Conservation (phyloP, 2,797 vertebrate genomes). For the Babyrousa celebensis region DNA sequence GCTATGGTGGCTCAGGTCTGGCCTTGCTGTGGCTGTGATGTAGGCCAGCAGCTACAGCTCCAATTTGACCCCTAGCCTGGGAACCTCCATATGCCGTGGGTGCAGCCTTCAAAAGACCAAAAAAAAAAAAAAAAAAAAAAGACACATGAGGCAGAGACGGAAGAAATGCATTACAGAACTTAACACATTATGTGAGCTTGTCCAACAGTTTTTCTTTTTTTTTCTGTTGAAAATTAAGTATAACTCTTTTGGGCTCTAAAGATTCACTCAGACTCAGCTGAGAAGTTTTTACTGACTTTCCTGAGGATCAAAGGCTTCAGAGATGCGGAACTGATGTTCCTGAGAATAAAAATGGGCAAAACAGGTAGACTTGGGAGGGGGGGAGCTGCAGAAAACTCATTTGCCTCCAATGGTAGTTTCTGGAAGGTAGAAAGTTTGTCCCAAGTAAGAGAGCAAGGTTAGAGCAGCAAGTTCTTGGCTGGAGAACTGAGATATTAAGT, state of each 20-base stretch:
- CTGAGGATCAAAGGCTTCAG: slow-evolving; percentile 5
- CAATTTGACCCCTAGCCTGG: no score
- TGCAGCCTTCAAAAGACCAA: no score
- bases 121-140: no score
- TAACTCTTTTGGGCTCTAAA: background rate
- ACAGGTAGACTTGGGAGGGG: background rate
- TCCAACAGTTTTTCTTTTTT: background rate
- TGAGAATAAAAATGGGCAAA: background rate
- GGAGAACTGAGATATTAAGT: slow-evolving; percentile 14
- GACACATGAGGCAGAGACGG: background rate
- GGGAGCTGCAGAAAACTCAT: background rate
- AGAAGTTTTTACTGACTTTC: slow-evolving; percentile 34
- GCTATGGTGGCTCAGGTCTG: no score
- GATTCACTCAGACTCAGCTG: background rate
- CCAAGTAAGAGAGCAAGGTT: slow-evolving; percentile 17
- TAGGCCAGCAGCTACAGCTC: no score
- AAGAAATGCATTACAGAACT: background rate
- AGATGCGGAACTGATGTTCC: background rate
- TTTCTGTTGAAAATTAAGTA: slow-evolving; percentile 52
- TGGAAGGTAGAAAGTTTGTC: slow-evolving; percentile 19
- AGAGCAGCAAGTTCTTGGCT: background rate
- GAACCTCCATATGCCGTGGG: no score
- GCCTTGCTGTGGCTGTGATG: no score
- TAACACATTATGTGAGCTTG: background rate
- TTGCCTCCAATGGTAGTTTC: slow-evolving; percentile 50